Evolutionary conservation across 2,888 invertebrate genomes (phyloP), one percentile per base, ranked within the genome.

Genomic region (Pollenia amentaria): DNA sequence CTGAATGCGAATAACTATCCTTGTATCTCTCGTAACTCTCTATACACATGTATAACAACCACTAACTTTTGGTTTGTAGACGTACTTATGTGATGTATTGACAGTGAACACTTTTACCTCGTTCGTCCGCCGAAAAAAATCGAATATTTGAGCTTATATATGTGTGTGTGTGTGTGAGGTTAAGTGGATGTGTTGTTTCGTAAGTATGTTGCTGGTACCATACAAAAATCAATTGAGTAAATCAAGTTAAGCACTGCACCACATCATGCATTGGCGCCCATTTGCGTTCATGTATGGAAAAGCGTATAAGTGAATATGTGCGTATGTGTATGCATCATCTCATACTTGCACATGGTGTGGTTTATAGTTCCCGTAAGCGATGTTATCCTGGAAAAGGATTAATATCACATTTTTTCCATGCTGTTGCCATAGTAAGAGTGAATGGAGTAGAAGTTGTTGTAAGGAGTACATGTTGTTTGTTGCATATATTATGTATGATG

Each of bases 151-250:
- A 53, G 2, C 48, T 11, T n/a, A 16, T 8, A 0, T 18, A 29
- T 57, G 18, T 38, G 4, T 18, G 40, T 67, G 14, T 69, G 51
- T 46, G 44, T 9, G 38, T 57, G 51, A 29, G 29, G 62, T 12
- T 44, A 16, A n/a, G 16, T 48, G 16, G 29, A n/a, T 16, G 16
- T 64, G 48, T 76, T 65, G 16, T 18, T 18, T 29, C 10, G 62
- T 67, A 46, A 18, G 53, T 55, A 53, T 77, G 55, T 53, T 77
- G 84, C 53, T 62, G 55, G 75, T 42, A 38, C 42, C 55, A 77
- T 82, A 82, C 75, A 86, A 83, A 82, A 86, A 86, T 86, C 82
- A 87, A 84, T 87, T 84, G 80, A 80, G 80, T 84, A 84, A 84
- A 79, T 83, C 84, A 84, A 87, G 80, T 87, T 87, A 82, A 82